Evolutionary conservation across 2,888 invertebrate genomes (phyloP), one percentile per base, ranked within the genome.

Genomic region (Sinhomidia bicolor): DNA sequence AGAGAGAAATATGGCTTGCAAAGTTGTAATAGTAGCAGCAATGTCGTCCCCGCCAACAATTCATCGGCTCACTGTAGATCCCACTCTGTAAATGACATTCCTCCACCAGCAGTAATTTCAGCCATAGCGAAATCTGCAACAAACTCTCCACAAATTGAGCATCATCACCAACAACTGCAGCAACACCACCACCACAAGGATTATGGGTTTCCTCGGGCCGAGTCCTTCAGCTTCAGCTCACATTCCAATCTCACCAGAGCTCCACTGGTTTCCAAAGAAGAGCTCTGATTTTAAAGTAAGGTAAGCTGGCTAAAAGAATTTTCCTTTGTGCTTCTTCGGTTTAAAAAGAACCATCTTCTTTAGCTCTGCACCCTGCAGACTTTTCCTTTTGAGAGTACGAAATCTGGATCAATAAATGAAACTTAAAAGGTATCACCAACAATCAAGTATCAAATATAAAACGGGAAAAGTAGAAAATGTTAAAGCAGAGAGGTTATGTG

Each of bases 31-130:
- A 84, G 86, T 85, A 78, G 51, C 47, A 78, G 14, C 51, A 78
- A 26, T 88, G 90, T 80, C 88, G 84, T 51, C 51, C 93, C 92
- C 54, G 51, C 65, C 17, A 84, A 74, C 62, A 94, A 94, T 88
- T 93, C 94, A 44, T 76, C 68, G 6, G 95, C 94, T 92, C 96
- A 96, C 92, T 95, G 95, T 32, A 94, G 96, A 93, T 96, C 96
- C 92, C 96, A 96, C 94, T 96, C 96, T 92, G 96, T 96, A 88
- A 96, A 96, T 84, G 96, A 96, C 93, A 96, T 96, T 74, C 91
- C 90, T 23, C 92, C 91, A 57, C 90, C 91, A 10, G 80, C 85
- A n/a, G 81, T 90, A n/a, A 62, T 60, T 32, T 87, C 90, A 5
- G 57, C 85, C 41, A 60, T 89, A 17, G 88, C 88, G 4, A 91